Percentiles rank a stretch among this genome's conserved stretches.
Evolutionary conservation across 2,113 vertebrate species (phyloP).

Genomic region (Neoarius graeffei): DNA sequence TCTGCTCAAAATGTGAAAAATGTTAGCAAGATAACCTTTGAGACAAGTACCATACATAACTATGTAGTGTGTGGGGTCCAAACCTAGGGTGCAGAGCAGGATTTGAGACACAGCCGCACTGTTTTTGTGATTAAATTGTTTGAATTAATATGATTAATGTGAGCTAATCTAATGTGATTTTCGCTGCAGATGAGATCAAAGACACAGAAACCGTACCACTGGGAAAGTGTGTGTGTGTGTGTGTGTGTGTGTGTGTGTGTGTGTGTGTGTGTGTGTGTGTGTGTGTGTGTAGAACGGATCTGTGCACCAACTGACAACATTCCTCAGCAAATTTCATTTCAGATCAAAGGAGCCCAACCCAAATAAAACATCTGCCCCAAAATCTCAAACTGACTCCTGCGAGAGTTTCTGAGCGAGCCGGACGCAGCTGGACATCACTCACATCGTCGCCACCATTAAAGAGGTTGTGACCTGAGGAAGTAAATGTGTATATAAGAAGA

Average conservation of each 20-base stretch:
- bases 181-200: conserved; percentile 34
- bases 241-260: conserved; percentile 31
- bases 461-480: neutral
- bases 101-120: neutral
- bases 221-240: conserved; percentile 19
- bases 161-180: neutral
- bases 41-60: neutral
- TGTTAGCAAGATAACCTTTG: neutral
- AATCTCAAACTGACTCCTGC: conserved; percentile 41
- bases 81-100: neutral
- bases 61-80: neutral
- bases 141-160: neutral
- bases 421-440: conserved; percentile 38
- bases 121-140: neutral
- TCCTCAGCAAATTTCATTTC: conserved; percentile 43
- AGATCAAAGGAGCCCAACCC: conserved; percentile 51
- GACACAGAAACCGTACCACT: conserved; percentile 17
- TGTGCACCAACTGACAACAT: conserved; percentile 9
- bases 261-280: conserved; percentile 29
- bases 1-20: neutral
- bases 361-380: conserved; percentile 53
- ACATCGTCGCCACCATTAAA: conserved; percentile 3
- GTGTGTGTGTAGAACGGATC: conserved; percentile 29
- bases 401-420: conserved; percentile 19
- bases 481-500: conserved; percentile 21